These are phyloP conservation scores for Synaphobranchus kaupii DNA, from an alignment of 2,797 vertebrate species.

Conservation along the genomic window DNA sequence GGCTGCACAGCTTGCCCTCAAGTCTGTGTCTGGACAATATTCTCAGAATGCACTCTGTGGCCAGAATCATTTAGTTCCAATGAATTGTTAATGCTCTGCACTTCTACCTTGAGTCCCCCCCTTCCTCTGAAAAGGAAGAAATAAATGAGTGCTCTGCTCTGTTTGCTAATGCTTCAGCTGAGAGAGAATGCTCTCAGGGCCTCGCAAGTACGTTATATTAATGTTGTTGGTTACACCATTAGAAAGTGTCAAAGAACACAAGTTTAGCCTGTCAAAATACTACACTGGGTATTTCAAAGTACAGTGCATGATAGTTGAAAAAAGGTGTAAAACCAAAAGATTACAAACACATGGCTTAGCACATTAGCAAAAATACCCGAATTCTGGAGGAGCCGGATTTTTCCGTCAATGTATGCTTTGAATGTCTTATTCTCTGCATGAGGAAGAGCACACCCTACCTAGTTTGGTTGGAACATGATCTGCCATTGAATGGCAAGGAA, in stretches of 20 bases:
- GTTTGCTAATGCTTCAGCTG: constrained; percentile 16
- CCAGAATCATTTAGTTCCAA: constrained; percentile 55
- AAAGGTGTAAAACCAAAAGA: not conserved
- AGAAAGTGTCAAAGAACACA: not conserved
- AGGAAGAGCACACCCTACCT: not conserved
- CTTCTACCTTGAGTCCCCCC: not conserved
- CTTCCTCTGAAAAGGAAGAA: constrained; percentile 40
- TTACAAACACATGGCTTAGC: not conserved
- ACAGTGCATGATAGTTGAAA: not conserved
- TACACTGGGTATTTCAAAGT: not conserved
- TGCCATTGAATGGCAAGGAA: not conserved
- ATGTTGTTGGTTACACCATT: not conserved
- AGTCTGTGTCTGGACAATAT: not conserved
- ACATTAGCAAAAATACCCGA: not conserved
- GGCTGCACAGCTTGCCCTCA: not conserved
- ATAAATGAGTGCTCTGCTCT: constrained; percentile 20
- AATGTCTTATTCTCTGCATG: not conserved
- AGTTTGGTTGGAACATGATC: not conserved
- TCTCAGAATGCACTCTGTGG: constrained; percentile 44
- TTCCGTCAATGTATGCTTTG: not conserved
- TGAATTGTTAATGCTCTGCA: constrained; percentile 56
- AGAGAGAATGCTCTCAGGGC: not conserved
- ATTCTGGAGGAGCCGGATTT: not conserved
- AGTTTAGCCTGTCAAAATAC: not conserved
- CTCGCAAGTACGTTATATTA: not conserved